A percentile compares a stretch with the other conserved stretches of the same genome.
phyloP scores from a whole-genome alignment of 1,140 invertebrate species.

The Amyelois transitella region DNA sequence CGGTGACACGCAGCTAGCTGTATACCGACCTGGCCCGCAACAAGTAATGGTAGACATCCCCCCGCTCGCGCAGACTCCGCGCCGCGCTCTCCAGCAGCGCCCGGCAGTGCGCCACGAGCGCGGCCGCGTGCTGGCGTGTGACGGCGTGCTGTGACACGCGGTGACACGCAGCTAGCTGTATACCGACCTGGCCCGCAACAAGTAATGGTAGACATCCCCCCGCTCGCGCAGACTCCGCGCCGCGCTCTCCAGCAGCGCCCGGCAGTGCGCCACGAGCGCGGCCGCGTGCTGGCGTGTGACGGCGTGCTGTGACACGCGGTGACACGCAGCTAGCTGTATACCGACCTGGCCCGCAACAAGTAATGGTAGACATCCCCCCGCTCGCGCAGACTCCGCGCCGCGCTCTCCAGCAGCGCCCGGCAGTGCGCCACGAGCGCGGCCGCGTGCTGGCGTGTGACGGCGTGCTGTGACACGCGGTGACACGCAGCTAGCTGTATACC shows the following conservation, averaged over 20 bases:
- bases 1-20: too few species aligned
- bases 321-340: too few species aligned
- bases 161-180: too few species aligned
- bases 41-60: slow-evolving; percentile 85
- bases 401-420: neutral
- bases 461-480: slow-evolving; percentile 69
- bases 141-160: slow-evolving; percentile 78
- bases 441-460: slow-evolving; percentile 57
- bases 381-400: slow-evolving; percentile 79
- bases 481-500: too few species aligned
- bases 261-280: too few species aligned
- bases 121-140: neutral
- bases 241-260: too few species aligned
- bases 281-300: too few species aligned
- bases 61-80: slow-evolving; percentile 80
- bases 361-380: slow-evolving; percentile 86
- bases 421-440: slow-evolving; percentile 74
- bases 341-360: slow-evolving; percentile 84
- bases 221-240: too few species aligned
- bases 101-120: slow-evolving; percentile 74
- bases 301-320: too few species aligned
- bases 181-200: too few species aligned
- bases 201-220: too few species aligned
- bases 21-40: slow-evolving; percentile 81
- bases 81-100: slow-evolving; percentile 35